Conservation (phyloP, 2,888 invertebrate genomes). For the Itoplectis maculator region DNA sequence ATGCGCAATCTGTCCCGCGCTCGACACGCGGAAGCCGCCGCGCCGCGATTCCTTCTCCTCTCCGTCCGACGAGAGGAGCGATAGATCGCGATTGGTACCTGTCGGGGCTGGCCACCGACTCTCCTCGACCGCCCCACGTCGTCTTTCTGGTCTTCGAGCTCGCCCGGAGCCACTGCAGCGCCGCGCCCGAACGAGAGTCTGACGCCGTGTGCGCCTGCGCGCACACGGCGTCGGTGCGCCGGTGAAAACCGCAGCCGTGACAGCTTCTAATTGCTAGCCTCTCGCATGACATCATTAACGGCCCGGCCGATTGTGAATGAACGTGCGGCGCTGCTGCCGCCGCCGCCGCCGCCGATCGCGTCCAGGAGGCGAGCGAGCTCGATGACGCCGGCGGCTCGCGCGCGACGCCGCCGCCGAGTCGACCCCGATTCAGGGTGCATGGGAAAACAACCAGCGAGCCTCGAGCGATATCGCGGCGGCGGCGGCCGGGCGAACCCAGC, state of each 20-base stretch:
- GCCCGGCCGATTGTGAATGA: constrained; percentile 72
- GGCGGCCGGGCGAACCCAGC: constrained; percentile 23
- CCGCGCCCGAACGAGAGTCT: constrained; percentile 6
- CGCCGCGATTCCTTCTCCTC: neutral
- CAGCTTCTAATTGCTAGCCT: constrained; percentile 65
- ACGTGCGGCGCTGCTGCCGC: constrained; percentile 35
- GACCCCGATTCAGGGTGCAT: constrained; percentile 71
- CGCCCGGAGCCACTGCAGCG: neutral
- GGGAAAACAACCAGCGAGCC: constrained; percentile 67
- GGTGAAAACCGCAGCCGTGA: constrained; percentile 55
- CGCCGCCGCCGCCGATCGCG: too few relatives aligned
- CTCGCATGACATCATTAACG: constrained; percentile 70
- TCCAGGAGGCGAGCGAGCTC: too few relatives aligned
- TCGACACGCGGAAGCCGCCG: constrained; percentile 13
- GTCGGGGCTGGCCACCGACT: constrained; percentile 58
- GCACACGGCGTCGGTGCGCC: neutral
- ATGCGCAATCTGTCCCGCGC: neutral
- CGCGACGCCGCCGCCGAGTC: too few relatives aligned
- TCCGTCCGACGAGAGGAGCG: constrained; percentile 37
- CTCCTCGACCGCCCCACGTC: constrained; percentile 48
- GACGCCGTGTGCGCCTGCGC: neutral
- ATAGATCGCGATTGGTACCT: constrained; percentile 63
- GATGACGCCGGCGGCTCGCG: constrained; percentile 56
- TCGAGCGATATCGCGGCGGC: constrained; percentile 59
- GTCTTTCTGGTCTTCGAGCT: constrained; percentile 23